phyloP scores from a whole-genome alignment of 2,888 invertebrate genomes.

The Melieria omissa region DNA sequence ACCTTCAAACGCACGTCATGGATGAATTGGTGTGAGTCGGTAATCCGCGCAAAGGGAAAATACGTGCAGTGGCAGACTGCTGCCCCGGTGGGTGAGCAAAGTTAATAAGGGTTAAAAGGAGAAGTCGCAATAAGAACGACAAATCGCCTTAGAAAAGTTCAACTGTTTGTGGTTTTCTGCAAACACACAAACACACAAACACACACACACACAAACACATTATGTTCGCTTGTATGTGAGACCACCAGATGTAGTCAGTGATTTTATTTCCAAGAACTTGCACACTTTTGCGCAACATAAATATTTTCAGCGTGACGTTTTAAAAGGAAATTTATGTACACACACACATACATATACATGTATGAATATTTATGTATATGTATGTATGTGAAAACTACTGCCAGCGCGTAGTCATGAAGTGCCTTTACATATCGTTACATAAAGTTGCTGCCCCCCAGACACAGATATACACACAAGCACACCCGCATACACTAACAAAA shows the following conservation, averaged over 20 bases:
- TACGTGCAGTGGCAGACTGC: slow-evolving; percentile 10
- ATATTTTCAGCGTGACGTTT: no score
- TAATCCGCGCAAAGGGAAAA: background rate
- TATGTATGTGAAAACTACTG: no score
- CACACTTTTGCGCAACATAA: no score
- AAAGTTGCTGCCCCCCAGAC: background rate
- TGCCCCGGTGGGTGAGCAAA: slow-evolving; percentile 3
- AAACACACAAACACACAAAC: background rate
- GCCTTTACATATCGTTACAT: no score
- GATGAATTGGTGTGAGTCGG: no score
- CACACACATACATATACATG: no score
- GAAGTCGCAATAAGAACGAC: slow-evolving; percentile 1
- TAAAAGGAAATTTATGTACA: no score
- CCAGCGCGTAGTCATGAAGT: no score
- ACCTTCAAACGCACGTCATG: no score
- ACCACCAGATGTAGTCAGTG: background rate
- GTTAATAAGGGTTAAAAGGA: slow-evolving; percentile 52
- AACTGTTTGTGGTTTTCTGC: slow-evolving; percentile 16
- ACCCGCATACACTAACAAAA: background rate
- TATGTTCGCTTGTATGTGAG: background rate
- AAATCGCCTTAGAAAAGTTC: slow-evolving; percentile 7
- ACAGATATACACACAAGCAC: background rate
- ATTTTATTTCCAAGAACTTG: background rate
- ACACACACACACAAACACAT: background rate
- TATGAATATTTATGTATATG: no score